Base-by-base conservation (phyloP, 2,888 invertebrate genomes). In the Sinopyrophorus schimmeli region DNA sequence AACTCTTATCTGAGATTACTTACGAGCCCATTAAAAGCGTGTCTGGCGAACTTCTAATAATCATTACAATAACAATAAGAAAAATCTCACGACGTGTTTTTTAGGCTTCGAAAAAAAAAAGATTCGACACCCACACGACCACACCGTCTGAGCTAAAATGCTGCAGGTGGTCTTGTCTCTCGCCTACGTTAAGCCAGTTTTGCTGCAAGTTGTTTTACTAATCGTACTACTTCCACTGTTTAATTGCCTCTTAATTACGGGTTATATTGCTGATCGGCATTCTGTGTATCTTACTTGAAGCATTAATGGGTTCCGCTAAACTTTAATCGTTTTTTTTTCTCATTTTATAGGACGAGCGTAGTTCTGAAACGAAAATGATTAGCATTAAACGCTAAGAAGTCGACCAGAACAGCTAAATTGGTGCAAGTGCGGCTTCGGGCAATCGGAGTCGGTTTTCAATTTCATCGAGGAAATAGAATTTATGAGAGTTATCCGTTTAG, bases 161-260 rank as follows among this genome's bases (percentile, higher is more conserved):
- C 49, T 37, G 43, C 43, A 43, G 49, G 43, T 50, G 43, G 49
- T 50, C 49, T 50, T 44, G 49, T 44, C 24, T 28, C 27, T 50
- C 49, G 44, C 44, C 49, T 40, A 50, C 49, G 39, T 48, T 38
- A 28, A 44, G 16, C 38, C 38, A 32, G 38, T 43, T 44, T 27
- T 35, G 39, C 44, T 23, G 30, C 39, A 31, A 50, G 44, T 50
- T 50, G 49, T 50, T 50, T 47, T 50, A 50, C 49, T 50, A 50
- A 50, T 50, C 49, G 44, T 39, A 44, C 44, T 40, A 39, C 44
- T 50, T 50, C 49, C 49, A 50, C 43, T 24, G 44, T 50, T 50
- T 50, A 50, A 50, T 50, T 50, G 49, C 44, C 49, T 43, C 49
- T 50, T 50, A 50, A 50, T 43, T 50, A 50, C 49, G 21, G 38